These are phyloP conservation scores for Cheilosia vernalis DNA, from an alignment of 2,888 invertebrate genomes.

Conservation along the genomic window DNA sequence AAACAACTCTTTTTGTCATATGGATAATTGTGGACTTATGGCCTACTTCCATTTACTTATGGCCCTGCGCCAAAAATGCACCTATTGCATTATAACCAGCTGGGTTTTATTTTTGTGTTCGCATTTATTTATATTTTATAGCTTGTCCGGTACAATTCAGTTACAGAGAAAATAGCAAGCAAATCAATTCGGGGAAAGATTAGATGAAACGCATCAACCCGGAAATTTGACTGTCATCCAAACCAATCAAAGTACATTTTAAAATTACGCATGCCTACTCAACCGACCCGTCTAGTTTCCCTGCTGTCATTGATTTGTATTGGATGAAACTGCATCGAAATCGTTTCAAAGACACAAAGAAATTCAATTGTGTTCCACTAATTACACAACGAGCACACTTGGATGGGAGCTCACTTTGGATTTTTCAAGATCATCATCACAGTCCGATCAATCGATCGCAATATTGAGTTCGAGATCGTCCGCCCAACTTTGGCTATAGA, in stretches of 20 bases:
- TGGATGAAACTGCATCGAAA: conserved; percentile 46
- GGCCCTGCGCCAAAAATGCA: too few relatives aligned
- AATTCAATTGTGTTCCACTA: conserved; percentile 48
- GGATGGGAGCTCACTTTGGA: conserved; percentile 59
- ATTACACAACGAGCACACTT: conserved; percentile 27
- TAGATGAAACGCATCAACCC: conserved; percentile 11
- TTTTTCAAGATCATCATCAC: conserved; percentile 73
- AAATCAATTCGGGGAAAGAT: neutral
- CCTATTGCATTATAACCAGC: too few relatives aligned
- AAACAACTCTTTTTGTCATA: too few relatives aligned
- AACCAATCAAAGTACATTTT: conserved; percentile 17
- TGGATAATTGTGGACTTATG: too few relatives aligned
- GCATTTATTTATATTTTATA: too few relatives aligned
- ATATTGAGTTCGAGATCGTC: conserved; percentile 60
- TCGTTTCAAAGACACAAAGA: conserved; percentile 45
- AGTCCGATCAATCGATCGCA: conserved; percentile 61
- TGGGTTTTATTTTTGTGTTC: too few relatives aligned
- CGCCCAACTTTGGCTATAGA: conserved; percentile 67
- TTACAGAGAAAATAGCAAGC: neutral
- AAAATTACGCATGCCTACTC: neutral
- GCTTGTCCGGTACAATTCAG: too few relatives aligned
- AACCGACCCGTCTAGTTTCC: conserved; percentile 1
- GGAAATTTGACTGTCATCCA: conserved; percentile 17
- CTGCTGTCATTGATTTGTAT: conserved; percentile 42
- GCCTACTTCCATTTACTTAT: too few relatives aligned